Conservation (phyloP, 2,113 vertebrate species). For the Erythrocercus mccallii region DNA sequence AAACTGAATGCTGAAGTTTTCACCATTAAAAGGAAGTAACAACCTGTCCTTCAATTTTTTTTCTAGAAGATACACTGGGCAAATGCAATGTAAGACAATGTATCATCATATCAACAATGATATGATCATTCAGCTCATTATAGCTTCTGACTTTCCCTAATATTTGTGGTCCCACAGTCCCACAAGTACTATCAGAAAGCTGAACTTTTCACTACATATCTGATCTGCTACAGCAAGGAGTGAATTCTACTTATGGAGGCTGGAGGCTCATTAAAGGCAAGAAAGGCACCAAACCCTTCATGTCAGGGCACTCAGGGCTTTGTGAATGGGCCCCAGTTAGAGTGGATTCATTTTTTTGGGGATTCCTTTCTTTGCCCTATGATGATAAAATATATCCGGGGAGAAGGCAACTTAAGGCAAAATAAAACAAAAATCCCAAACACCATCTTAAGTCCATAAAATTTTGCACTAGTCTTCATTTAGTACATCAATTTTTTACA, state of each 20-base stretch:
- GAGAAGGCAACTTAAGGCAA: background rate
- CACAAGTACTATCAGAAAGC: background rate
- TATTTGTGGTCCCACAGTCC: background rate
- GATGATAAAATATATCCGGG: background rate
- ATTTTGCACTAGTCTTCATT: background rate
- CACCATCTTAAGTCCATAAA: background rate
- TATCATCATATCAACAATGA: background rate
- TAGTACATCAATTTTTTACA: background rate
- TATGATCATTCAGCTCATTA: background rate
- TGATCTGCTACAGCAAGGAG: background rate
- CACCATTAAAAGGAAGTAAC: background rate
- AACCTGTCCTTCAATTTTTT: background rate
- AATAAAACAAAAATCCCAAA: background rate
- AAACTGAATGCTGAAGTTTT: background rate
- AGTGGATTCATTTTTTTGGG: background rate
- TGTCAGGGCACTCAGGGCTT: background rate
- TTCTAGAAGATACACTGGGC: background rate
- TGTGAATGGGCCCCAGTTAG: background rate
- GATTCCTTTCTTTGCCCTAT: background rate
- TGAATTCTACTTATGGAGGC: background rate
- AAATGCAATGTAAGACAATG: background rate
- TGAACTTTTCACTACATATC: background rate
- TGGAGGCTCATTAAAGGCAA: background rate
- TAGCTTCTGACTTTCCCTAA: background rate
- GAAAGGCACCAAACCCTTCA: background rate